A percentile compares a stretch with the other conserved stretches of the same genome.
Evolutionary conservation across 2,888 invertebrate genomes (phyloP).

Genomic region (Tuberolachnus salignus): DNA sequence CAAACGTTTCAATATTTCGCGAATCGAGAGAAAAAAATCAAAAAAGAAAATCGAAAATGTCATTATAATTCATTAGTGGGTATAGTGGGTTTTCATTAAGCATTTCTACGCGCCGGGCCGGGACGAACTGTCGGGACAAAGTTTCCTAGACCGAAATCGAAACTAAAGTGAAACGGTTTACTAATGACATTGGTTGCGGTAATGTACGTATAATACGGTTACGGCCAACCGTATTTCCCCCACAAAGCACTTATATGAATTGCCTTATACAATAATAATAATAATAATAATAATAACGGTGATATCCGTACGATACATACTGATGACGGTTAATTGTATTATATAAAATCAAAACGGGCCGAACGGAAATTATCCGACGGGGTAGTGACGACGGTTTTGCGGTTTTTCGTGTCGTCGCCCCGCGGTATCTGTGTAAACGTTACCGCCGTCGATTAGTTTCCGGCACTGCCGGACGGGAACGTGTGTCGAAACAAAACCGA

Average conservation of each 20-base stretch:
- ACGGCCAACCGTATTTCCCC: background rate
- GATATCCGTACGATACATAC: background rate
- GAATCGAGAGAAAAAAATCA: no score
- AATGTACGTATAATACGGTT: conserved; percentile 14
- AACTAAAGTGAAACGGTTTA: conserved; percentile 18
- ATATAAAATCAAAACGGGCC: no score
- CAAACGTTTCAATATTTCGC: no score
- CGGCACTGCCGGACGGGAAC: no score
- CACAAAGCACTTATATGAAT: conserved; percentile 32
- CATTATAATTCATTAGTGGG: background rate
- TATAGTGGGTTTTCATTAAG: background rate
- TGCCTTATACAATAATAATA: background rate
- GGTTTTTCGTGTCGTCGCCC: no score
- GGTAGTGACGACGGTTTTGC: no score
- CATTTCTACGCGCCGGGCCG: background rate
- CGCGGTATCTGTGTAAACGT: no score
- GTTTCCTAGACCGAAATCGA: conserved; percentile 12
- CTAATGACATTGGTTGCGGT: conserved; percentile 5
- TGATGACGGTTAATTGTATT: no score
- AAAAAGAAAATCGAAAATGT: no score
- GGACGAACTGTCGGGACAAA: conserved; percentile 15
- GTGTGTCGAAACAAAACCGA: no score
- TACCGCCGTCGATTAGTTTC: no score
- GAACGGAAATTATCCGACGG: no score
- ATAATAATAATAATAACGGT: background rate